phyloP scores from a whole-genome alignment of 2,888 invertebrate genomes.

The Pterostichus niger region DNA sequence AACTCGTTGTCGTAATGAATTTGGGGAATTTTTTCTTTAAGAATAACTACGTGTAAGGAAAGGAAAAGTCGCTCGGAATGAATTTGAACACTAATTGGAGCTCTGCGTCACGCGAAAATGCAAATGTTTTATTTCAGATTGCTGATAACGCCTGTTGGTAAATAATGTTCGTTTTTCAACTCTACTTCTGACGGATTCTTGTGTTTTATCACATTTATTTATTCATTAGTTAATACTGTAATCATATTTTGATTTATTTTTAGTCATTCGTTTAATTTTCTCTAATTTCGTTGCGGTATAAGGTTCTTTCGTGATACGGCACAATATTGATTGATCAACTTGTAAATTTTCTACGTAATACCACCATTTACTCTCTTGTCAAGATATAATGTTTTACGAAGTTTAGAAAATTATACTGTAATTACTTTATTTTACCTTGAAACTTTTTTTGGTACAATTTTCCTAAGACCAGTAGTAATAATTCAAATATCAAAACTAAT shows the following conservation, averaged over 20 bases:
- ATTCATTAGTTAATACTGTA: constrained; percentile 58
- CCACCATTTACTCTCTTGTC: constrained; percentile 18
- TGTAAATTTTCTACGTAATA: constrained; percentile 23
- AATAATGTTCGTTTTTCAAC: constrained; percentile 59
- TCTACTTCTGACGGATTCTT: constrained; percentile 45
- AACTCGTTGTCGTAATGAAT: constrained; percentile 65
- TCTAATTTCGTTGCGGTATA: constrained; percentile 43
- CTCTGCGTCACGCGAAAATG: constrained; percentile 58
- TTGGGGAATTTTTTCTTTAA: constrained; percentile 51
- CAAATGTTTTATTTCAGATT: constrained; percentile 60
- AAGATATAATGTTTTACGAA: constrained; percentile 39
- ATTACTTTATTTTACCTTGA: constrained; percentile 31
- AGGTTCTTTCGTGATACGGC: constrained; percentile 34
- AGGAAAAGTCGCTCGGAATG: constrained; percentile 61
- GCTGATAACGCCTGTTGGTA: constrained; percentile 43
- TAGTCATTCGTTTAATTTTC: constrained; percentile 41
- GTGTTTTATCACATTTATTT: constrained; percentile 57
- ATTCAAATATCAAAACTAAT: too few relatives aligned
- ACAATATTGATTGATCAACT: constrained; percentile 38
- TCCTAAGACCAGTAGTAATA: background rate
- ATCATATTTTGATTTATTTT: constrained; percentile 58
- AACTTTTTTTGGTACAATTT: constrained; percentile 33
- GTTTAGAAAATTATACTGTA: constrained; percentile 38
- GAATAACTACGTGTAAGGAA: constrained; percentile 57
- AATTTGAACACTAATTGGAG: constrained; percentile 65